Base-by-base conservation (phyloP, 2,888 invertebrate genomes). In the Cephus runcator region DNA sequence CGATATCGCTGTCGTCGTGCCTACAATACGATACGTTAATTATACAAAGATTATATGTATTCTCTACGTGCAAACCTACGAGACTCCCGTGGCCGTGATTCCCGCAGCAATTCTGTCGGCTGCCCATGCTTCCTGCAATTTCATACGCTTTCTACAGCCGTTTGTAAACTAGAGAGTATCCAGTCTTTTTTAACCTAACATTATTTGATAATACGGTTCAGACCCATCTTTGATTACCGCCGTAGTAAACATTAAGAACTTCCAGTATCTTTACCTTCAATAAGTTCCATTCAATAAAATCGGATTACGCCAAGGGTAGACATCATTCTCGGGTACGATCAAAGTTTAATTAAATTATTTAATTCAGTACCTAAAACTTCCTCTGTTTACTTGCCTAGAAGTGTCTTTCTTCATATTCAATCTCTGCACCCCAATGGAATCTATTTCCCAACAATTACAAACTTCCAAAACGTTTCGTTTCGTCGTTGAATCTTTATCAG, bases 81-180 rank as follows among this genome's bases (percentile, higher is more conserved):
- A 23, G 56, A 56, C 23, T n/a, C 35, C 69, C 69, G 34, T 76
- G 76, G 74, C 76, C 69, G 73, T 79, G 76, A 76, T 79, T 79
- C 73, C 76, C 76, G 69, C 71, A 75, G 75, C 12, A 76, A 78
- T 76, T 75, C 69, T 56, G 31, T 56, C 23, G 23, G 15, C 75
- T 78, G 78, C 15, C 73, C 80, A 81, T 81, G 78, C 82, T 88
- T 87, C 85, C 85, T 86, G 86, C 81, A 86, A 87, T 87, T 87
- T 86, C 86, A 84, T 84, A 88, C 88, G 88, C 88, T 88, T 88
- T 88, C 88, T 88, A 88, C 85, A 23, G 56, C 56, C 56, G 23
- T 23, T 56, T 56, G 56, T 23, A 56, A 56, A 56, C 56, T 56
- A 56, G 6, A 56, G 56, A 56, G 6, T 56, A 9, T 56, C 6